phyloP scores from a whole-genome alignment of 2,113 vertebrate species.

The human region DNA sequence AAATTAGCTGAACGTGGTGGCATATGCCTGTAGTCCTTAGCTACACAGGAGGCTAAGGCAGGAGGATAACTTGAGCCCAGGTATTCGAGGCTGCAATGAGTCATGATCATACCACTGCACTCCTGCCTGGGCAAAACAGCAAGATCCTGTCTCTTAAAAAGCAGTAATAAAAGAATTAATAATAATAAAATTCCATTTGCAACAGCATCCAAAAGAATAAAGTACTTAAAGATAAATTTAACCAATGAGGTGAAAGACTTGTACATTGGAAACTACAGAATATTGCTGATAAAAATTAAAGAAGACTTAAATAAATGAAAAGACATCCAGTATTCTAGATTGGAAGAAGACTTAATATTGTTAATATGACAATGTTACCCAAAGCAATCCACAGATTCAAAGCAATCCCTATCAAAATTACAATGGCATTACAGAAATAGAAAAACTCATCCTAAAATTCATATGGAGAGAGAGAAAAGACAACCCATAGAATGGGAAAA shows the following conservation, averaged over 20 bases:
- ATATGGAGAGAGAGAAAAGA: background rate
- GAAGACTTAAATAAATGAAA: background rate
- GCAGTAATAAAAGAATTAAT: too few relatives aligned
- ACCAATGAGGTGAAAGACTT: background rate
- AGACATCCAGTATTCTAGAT: background rate
- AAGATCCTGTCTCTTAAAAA: too few relatives aligned
- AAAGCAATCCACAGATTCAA: background rate
- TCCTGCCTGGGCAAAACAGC: background rate
- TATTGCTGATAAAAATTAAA: background rate
- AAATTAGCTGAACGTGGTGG: too few relatives aligned
- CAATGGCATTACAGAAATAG: background rate
- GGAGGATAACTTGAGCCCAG: background rate
- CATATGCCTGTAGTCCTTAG: background rate
- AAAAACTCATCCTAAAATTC: background rate
- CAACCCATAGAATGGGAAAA: background rate
- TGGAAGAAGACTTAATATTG: background rate
- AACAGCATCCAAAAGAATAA: background rate
- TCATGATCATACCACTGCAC: background rate
- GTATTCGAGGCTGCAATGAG: background rate
- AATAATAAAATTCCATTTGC: background rate
- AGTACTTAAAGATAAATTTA: background rate
- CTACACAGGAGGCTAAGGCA: background rate
- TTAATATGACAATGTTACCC: background rate
- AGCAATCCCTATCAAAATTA: background rate
- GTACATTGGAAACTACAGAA: background rate